Conservation (phyloP, 1,140 invertebrate species). For the Muscidifurax raptorellus region DNA sequence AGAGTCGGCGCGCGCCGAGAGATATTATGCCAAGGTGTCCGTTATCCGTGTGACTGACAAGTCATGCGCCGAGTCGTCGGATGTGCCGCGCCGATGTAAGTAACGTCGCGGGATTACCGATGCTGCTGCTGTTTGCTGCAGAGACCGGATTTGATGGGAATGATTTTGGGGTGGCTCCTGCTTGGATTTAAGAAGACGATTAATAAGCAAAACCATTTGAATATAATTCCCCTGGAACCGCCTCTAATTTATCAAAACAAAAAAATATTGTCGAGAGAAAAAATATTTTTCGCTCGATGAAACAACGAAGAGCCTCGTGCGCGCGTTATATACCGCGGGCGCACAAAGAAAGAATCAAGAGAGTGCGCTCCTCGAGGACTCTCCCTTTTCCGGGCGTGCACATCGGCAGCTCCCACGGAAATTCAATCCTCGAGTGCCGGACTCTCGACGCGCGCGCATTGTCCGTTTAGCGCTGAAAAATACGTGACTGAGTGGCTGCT, state of each 20-base stretch:
- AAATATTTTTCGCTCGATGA: not conserved
- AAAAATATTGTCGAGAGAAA: not conserved
- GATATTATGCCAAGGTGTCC: conserved; percentile 1
- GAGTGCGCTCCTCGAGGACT: conserved; percentile 8
- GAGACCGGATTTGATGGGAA: conserved; percentile 39
- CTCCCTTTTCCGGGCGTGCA: conserved; percentile 14
- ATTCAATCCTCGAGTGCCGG: conserved; percentile 30
- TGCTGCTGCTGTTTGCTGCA: not conserved
- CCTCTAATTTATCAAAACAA: not conserved
- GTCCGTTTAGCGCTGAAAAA: not conserved
- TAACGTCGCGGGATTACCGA: not conserved
- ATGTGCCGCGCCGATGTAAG: not conserved
- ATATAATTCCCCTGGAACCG: not conserved
- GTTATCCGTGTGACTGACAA: conserved; percentile 11
- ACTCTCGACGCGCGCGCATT: not conserved
- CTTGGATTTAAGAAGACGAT: not conserved
- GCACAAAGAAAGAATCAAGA: conserved; percentile 6
- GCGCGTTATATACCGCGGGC: not conserved
- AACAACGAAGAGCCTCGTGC: not conserved
- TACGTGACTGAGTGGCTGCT: conserved; percentile 26
- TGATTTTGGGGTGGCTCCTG: not conserved
- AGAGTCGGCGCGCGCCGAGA: not conserved
- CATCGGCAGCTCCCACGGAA: conserved; percentile 23
- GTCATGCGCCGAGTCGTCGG: conserved; percentile 1
- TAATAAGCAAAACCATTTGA: not conserved